phyloP scores from a whole-genome alignment of 2,113 vertebrate genomes.

The Crotalus helleri region DNA sequence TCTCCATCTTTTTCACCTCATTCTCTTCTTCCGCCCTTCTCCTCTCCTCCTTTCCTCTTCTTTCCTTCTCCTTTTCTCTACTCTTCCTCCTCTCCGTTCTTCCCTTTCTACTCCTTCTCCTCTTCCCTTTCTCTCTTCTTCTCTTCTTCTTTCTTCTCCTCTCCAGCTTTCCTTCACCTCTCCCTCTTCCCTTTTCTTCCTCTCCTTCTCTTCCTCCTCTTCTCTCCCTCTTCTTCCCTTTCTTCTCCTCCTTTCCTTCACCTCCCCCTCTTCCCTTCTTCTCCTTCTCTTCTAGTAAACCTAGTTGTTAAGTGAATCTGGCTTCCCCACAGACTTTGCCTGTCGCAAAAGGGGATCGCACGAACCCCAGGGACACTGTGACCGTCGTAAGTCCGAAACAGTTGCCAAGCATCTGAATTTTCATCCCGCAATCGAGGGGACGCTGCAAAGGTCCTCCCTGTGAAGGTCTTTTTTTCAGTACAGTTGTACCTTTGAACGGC shows the following conservation, averaged over 20 bases:
- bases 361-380: too few relatives aligned
- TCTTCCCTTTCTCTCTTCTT: too few relatives aligned
- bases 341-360: too few relatives aligned
- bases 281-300: too few relatives aligned
- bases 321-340: too few relatives aligned
- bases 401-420: too few relatives aligned
- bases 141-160: too few relatives aligned
- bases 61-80: not conserved
- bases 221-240: not conserved
- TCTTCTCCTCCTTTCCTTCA: not conserved
- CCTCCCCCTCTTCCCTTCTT: not conserved
- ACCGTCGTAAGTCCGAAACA: too few relatives aligned
- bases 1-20: not conserved
- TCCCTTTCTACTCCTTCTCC: not conserved
- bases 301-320: too few relatives aligned
- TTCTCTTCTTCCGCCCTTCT: not conserved
- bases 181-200: not conserved
- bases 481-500: not conserved
- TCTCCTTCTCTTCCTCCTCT: not conserved
- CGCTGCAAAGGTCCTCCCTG: too few relatives aligned
- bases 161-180: not conserved
- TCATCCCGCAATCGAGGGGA: too few relatives aligned
- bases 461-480: not conserved
- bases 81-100: rapidly evolving
- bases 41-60: not conserved